These are phyloP conservation scores for Lordiphosa collinella DNA, from an alignment of 1,140 invertebrate species.

Conservation along the genomic window DNA sequence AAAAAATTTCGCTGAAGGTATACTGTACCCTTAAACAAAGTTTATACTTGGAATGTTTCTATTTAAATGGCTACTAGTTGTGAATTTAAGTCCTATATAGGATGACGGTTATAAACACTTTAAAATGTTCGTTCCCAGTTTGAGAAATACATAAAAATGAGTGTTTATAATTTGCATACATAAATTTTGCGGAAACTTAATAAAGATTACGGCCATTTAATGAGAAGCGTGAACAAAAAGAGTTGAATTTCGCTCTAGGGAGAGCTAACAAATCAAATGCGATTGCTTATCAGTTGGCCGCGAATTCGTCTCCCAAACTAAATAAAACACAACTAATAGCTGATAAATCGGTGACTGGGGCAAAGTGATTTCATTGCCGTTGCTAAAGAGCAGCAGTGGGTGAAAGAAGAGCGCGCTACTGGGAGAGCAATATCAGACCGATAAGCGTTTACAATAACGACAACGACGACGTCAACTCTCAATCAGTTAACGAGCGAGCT, in stretches of 20 bases:
- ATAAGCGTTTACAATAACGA: conserved; percentile 23
- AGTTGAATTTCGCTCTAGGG: neutral
- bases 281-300: conserved; percentile 57
- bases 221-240: too few species aligned
- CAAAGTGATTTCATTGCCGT: conserved; percentile 32
- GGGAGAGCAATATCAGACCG: conserved; percentile 29
- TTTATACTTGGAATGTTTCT: too few species aligned
- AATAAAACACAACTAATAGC: conserved; percentile 55
- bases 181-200: too few species aligned
- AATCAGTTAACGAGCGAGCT: conserved; percentile 65
- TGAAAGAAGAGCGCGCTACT: conserved; percentile 19
- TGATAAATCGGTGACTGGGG: conserved; percentile 53
- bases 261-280: conserved; percentile 18
- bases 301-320: conserved; percentile 25
- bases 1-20: too few species aligned
- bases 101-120: too few species aligned
- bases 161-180: too few species aligned
- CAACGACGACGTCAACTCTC: conserved; percentile 42
- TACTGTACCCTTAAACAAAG: too few species aligned
- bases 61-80: too few species aligned
- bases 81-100: too few species aligned
- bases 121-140: too few species aligned
- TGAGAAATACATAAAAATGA: too few species aligned
- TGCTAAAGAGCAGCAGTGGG: conserved; percentile 11
- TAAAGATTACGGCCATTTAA: neutral